A percentile compares a stretch with the other conserved stretches of the same genome.
phyloP scores from a whole-genome alignment of 2,797 vertebrate genomes.

The Rhyacichthys aspro region DNA sequence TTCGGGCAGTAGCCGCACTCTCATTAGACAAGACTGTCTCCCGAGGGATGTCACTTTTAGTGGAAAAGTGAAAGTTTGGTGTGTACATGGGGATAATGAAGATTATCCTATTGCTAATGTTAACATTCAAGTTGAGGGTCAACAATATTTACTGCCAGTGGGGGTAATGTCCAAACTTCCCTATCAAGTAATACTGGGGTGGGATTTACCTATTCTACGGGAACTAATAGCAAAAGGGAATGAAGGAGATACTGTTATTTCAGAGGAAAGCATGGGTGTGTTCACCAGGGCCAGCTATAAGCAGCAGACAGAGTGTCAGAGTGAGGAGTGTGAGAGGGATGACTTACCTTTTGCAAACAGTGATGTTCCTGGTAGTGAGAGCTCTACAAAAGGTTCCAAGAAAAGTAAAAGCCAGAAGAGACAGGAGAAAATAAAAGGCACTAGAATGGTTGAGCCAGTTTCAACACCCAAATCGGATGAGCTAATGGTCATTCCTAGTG shows the following conservation, averaged over 20 bases:
- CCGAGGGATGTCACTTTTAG: background rate
- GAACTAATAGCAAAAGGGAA: background rate
- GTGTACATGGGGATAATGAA: background rate
- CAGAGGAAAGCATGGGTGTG: background rate
- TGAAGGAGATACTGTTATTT: background rate
- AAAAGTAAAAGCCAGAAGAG: background rate
- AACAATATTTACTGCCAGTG: background rate
- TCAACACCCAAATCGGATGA: background rate
- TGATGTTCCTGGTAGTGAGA: background rate
- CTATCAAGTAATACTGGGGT: background rate
- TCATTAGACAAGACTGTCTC: background rate
- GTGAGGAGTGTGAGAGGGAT: background rate
- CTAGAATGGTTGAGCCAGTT: background rate
- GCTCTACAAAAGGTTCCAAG: background rate
- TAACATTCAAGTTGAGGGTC: background rate
- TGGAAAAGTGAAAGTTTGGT: background rate
- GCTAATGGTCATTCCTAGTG: background rate
- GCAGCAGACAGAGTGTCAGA: background rate
- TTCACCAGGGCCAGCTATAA: background rate
- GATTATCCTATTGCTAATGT: background rate
- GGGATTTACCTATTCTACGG: background rate
- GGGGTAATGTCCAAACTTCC: background rate
- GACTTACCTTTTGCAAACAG: background rate
- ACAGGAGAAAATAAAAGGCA: background rate
- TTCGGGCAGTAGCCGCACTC: no score